Evolutionary conservation across 1,140 invertebrate genomes (phyloP), one percentile per base, ranked within the genome.

Genomic region (Contarinia nasturtii): DNA sequence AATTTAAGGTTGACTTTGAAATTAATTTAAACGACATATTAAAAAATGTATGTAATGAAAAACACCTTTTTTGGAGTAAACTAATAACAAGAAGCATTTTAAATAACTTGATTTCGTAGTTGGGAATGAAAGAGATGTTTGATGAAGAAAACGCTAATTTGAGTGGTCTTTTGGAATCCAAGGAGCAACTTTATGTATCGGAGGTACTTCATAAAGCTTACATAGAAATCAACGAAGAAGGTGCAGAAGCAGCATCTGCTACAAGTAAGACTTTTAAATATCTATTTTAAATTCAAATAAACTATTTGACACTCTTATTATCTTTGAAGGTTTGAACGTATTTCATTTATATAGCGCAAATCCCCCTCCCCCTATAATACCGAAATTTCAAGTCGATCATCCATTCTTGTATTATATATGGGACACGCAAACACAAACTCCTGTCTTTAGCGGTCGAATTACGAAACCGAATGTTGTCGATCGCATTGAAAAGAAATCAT

Each of bases 141-240:
- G n/a, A n/a, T 20, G 55, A 63, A 2, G 40, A 34, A 17, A n/a
- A n/a, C n/a, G 76, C 77, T 3, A 68, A 83, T 57, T 75, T 83
- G 41, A 63, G 65, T 53, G 69, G 70, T 33, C 72, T 84, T 33
- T 58, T 73, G 33, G 56, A 61, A 33, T 52, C 58, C 21, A 54
- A 63, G 3, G 57, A 62, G 46, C 51, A 54, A 33, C 37, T 77
- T 0, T 61, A 54, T 34, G 67, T 78, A 1, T 67, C 63, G 2
- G 60, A 70, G 22, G 67, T 73, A 0, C 47, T 73, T 19, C 76
- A 78, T 54, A 77, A 78, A 58, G 69, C 70, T 3, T 72, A 67
- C 46, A 69, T 79, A 37, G 69, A 74, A 50, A 73, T 77, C 0
- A 72, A 77, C 49, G 76, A 79, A 54, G 68, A 77, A 60, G 76